Evolutionary conservation across 92 coral and sea anemone species (phyloP).

Genomic region (Hydrozoanthus gracilis): DNA sequence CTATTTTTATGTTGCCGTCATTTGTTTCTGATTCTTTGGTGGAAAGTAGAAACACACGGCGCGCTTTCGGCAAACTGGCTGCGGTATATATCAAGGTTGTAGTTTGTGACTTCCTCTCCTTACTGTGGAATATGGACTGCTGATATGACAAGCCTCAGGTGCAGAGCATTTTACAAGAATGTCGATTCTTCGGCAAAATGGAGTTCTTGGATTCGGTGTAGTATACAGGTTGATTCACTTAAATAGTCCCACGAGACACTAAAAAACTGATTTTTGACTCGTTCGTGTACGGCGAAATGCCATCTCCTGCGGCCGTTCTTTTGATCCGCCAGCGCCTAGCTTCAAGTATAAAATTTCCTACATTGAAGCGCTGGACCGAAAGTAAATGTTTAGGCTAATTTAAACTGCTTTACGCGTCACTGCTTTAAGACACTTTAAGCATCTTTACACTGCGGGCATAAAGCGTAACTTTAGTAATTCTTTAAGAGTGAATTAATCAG

Average conservation of each 20-base stretch:
- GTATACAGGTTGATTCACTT: conserved; percentile 2
- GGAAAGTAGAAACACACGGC: not conserved
- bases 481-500: conserved; percentile 4
- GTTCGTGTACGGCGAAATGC: conserved; percentile 2
- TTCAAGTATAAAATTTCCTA: not conserved
- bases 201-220: not conserved
- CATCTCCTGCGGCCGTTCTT: not conserved
- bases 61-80: conserved; percentile 7
- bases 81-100: not conserved
- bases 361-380: conserved; percentile 5
- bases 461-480: not conserved
- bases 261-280: not conserved
- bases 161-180: conserved; percentile 1
- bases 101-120: not conserved
- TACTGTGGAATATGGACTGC: conserved; percentile 3
- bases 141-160: not conserved
- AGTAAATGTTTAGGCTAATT: conserved; percentile 6
- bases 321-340: conserved; percentile 4
- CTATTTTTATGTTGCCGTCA: not conserved
- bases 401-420: conserved; percentile 4
- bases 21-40: not conserved
- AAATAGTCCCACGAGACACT: conserved; percentile 9
- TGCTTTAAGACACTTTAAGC: conserved; percentile 7
- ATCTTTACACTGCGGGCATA: conserved; percentile 8
- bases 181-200: conserved; percentile 9